phyloP scores from a whole-genome alignment of 1,140 invertebrate genomes.

The Drosophila orosa region DNA sequence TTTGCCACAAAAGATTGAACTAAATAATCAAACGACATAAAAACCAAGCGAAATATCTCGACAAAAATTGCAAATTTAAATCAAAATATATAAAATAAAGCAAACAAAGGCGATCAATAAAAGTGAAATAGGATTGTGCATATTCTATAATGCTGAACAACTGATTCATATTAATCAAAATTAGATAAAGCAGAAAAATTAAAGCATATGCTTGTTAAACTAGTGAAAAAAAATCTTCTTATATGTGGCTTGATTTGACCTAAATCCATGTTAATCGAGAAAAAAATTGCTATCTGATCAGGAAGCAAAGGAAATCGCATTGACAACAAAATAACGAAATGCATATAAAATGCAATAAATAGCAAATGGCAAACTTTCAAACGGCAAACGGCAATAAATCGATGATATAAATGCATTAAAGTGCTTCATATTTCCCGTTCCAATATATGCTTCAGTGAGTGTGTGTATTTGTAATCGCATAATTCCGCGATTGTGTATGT shows the following conservation, averaged over 20 bases:
- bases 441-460: constrained; percentile 6
- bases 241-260: constrained; percentile 25
- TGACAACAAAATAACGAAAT: constrained; percentile 43
- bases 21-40: constrained; percentile 10
- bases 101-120: constrained; percentile 1
- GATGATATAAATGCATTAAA: constrained; percentile 66
- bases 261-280: constrained; percentile 35
- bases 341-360: constrained; percentile 50
- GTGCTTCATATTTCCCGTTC: constrained; percentile 10
- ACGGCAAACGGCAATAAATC: constrained; percentile 67
- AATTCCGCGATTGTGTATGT: constrained; percentile 6
- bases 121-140: constrained; percentile 20
- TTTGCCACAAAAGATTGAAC: background rate
- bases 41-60: constrained; percentile 8
- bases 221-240: constrained; percentile 6
- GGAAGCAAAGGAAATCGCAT: constrained; percentile 24
- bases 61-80: constrained; percentile 9
- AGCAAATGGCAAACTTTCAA: constrained; percentile 53
- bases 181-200: constrained; percentile 6
- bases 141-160: constrained; percentile 18
- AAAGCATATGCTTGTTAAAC: constrained; percentile 31
- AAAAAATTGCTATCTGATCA: constrained; percentile 31
- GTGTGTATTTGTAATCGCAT: constrained; percentile 1
- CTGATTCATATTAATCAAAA: constrained; percentile 39
- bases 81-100: constrained; percentile 4